phyloP scores from a whole-genome alignment of 2,797 vertebrate species.

The Schizopygopsis malacanthus region DNA sequence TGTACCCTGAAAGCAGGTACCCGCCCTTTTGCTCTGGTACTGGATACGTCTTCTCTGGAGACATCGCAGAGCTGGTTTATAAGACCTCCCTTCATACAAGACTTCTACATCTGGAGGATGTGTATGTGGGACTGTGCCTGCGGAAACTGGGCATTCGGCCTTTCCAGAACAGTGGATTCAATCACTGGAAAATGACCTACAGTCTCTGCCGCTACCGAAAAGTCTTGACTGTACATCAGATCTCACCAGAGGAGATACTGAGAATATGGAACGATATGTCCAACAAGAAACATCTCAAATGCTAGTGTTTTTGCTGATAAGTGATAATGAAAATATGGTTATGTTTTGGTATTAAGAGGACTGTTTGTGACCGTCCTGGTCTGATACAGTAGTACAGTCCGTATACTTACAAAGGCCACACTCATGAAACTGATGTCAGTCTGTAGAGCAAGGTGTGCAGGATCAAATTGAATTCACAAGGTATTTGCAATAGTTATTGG shows the following conservation, averaged over 20 bases:
- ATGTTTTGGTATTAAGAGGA: neutral
- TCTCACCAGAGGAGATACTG: slow-evolving; percentile 99
- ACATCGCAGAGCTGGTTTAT: slow-evolving; percentile 96
- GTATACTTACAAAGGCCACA: neutral
- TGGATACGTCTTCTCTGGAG: slow-evolving; percentile 96
- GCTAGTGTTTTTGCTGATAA: slow-evolving; percentile 74
- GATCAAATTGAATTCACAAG: neutral
- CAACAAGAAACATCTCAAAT: slow-evolving; percentile 98
- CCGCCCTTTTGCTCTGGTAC: slow-evolving; percentile 98
- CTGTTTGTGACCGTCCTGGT: neutral
- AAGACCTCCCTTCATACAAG: slow-evolving; percentile 95
- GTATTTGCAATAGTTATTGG: neutral
- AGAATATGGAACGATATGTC: slow-evolving; percentile 99
- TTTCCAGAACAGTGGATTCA: slow-evolving; percentile 99
- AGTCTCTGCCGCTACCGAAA: slow-evolving; percentile 96
- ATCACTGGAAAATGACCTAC: slow-evolving; percentile 99
- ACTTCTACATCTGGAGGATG: slow-evolving; percentile 96
- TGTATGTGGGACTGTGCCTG: slow-evolving; percentile 95
- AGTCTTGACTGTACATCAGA: slow-evolving; percentile 97
- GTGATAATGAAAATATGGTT: neutral
- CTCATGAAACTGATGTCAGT: neutral
- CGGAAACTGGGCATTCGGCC: slow-evolving; percentile 95
- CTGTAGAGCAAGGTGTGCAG: neutral
- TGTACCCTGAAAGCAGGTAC: slow-evolving; percentile 97
- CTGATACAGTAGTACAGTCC: neutral